Conservation (phyloP, 37 sponge, comb jelly and placozoan genomes). For the Ephydatia muelleri region DNA sequence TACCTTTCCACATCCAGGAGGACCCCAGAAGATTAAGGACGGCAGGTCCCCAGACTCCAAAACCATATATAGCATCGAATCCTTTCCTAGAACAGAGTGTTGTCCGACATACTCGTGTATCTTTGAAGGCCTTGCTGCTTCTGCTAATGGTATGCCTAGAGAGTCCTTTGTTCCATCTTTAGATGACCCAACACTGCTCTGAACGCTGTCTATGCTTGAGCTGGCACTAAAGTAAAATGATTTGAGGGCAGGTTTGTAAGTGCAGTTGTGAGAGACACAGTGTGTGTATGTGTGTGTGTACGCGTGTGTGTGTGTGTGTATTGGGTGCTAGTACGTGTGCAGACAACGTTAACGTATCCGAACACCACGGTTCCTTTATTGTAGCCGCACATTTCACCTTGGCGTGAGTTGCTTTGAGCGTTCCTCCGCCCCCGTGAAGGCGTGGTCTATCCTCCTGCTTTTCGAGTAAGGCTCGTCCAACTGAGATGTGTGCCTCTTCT, state of each 20-base stretch:
- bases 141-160: constrained; percentile 15
- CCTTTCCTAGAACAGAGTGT: constrained; percentile 38
- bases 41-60: constrained; percentile 49
- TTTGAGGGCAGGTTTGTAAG: no score
- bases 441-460: not conserved
- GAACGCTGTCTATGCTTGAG: not conserved
- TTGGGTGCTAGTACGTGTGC: no score
- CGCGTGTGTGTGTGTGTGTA: no score
- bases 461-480: not conserved
- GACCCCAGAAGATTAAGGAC: constrained; percentile 69
- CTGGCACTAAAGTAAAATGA: no score
- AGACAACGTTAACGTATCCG: no score
- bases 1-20: constrained; percentile 72
- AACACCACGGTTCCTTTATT: no score
- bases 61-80: constrained; percentile 20
- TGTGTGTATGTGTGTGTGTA: no score
- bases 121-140: constrained; percentile 22
- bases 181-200: not conserved
- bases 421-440: not conserved
- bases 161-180: not conserved
- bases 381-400: no score
- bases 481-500: constrained; percentile 13
- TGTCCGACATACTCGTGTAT: constrained; percentile 55
- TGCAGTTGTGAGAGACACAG: no score
- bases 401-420: not conserved